Base-by-base conservation (phyloP, 2,797 vertebrate species). In the Leptodactylus fallax region DNA sequence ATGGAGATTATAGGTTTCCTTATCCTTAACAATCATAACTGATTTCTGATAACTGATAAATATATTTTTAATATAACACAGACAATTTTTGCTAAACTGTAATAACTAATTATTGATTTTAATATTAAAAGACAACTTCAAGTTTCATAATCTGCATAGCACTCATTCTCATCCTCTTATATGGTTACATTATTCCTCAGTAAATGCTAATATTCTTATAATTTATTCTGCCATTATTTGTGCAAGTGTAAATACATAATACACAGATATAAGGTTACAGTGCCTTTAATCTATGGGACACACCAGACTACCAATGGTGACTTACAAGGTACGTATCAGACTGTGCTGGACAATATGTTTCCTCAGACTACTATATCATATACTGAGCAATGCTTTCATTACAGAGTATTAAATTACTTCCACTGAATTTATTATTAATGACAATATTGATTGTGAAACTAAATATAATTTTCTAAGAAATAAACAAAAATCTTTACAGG, bases 371-470 rank as follows among this genome's bases (percentile, higher is more conserved):
- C 4, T 36, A 36, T 36, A 4, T 36, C 4, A 36, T 36, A 36
- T 36, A 36, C 36, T 36, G 36, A 36, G 36, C 4, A 12, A 23
- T 65, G 36, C 14, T 17, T 13, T 71, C 63, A 13, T 13, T 3
- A 12, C 10, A 65, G 19, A 67, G 47, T 81, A 47, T 81, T 27
- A 51, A 51, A 81, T 67, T 14, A 67, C 45, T 13, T 9, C 60
- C 14, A 23, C n/a, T 17, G 7, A 47, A 53, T 81, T 16, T 81
- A 67, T 53, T 81, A 81, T 65, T 81, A 47, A 81, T 36, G 65
- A 11, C 21, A n/a, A 45, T 21, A 80, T 67, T 81, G 61, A 81
- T 67, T 53, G 61, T 17, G 49, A 23, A 47, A n/a, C 60, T 27
- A 36, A 36, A 36, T 81, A 47, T 67, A 49, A 25, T 49, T 81